Evolutionary conservation across 2,888 invertebrate species (phyloP).

Genomic region (Leptogaster cylindrica): DNA sequence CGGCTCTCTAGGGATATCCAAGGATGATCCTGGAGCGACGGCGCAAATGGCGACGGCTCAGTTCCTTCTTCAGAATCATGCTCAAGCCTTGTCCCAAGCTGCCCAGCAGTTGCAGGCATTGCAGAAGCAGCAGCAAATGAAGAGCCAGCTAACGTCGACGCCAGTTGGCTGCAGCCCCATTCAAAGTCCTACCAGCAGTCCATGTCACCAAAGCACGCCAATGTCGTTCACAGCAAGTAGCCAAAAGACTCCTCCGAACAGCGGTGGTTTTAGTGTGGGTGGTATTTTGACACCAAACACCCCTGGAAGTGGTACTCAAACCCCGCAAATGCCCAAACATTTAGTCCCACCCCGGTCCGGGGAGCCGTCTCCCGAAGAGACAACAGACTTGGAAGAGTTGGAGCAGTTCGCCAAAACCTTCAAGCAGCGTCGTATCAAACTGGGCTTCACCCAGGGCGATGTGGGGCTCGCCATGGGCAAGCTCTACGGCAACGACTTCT

Average conservation of each 20-base stretch:
- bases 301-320: conserved; percentile 64
- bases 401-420: conserved; percentile 99
- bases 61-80: conserved; percentile 76
- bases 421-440: conserved; percentile 95
- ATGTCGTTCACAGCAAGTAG: conserved; percentile 54
- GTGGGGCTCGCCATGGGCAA: conserved; percentile 99
- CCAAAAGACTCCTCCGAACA: conserved; percentile 65
- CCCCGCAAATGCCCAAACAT: conserved; percentile 65
- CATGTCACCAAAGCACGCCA: conserved; percentile 49
- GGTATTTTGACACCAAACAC: conserved; percentile 68
- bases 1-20: conserved; percentile 47
- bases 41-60: conserved; percentile 66
- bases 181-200: conserved; percentile 60
- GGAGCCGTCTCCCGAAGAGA: conserved; percentile 90
- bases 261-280: conserved; percentile 57
- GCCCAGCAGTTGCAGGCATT: conserved; percentile 83
- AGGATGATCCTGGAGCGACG: conserved; percentile 57
- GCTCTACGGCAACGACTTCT: conserved; percentile 97
- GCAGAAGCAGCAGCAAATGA: conserved; percentile 69
- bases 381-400: conserved; percentile 95
- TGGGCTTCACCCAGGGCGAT: conserved; percentile 99
- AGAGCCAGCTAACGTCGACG: conserved; percentile 60
- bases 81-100: conserved; percentile 81
- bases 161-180: conserved; percentile 52
- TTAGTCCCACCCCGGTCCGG: conserved; percentile 70